Base-by-base conservation (phyloP, 2,888 invertebrate genomes). In the Nowickia ferox region DNA sequence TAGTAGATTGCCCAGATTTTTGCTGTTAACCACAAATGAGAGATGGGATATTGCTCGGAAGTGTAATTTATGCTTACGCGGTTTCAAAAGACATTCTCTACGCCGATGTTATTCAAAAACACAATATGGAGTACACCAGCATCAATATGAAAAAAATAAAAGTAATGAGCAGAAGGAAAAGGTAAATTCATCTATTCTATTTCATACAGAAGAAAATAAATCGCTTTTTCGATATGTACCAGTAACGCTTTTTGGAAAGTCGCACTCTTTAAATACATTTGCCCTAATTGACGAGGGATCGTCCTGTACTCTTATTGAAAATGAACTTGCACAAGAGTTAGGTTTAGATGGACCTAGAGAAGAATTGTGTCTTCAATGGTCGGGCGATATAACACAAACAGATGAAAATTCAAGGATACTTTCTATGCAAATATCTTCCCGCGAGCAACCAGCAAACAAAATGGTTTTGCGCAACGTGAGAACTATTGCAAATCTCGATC, bases 221-320 rank as follows among this genome's bases (percentile, higher is more conserved):
- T 46, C 44, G 1, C 15, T 85, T 0, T 81, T 87, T 65, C 65
- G 80, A 3, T 81, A 78, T 63, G 13, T 81, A 6, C 84, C 84
- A 9, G 74, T 84, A 9, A 80, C 38, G 9, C 57, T 87, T 4
- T 74, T 51, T 53, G 78, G 75, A 2, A 83, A 76, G 2, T 51
- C 0, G 0, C 51, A 38, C n/a, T 76, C 81, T n/a, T 17, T 84
- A n/a, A 53, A 87, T 48, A 87, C 87, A 0, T 87, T 57, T 63
- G 86, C 86, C 4, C 57, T 83, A 17, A 81, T 86, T 46, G 81
- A 88, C 44, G 87, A 88, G 17, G 86, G 87, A 22, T 71, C 88
- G 6, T 68, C 87, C 2, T 85, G 83, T n/a, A 68, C 84, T 38
- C 15, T 85, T 13, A 84, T 82, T 11, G 85, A 87, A 82, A 46